A percentile compares a stretch with the other conserved stretches of the same genome.
phyloP scores from a whole-genome alignment of 2,888 invertebrate genomes.

The Drosophila formosana region DNA sequence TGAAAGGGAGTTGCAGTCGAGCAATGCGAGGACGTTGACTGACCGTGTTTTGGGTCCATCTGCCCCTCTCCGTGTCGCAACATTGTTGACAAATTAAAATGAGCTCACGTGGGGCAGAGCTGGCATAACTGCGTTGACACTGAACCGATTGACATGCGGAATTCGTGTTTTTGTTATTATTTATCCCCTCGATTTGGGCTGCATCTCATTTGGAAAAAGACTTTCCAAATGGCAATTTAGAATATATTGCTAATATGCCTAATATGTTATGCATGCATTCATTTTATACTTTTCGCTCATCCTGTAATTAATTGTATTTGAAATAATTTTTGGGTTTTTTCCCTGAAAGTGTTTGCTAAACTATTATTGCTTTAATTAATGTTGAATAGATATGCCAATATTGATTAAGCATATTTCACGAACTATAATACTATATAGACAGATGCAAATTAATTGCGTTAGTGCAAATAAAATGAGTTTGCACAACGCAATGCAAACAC shows the following conservation, averaged over 20 bases:
- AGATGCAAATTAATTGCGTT: constrained; percentile 55
- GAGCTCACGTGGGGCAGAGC: constrained; percentile 36
- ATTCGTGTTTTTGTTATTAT: constrained; percentile 9
- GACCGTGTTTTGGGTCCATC: constrained; percentile 16
- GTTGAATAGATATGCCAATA: constrained; percentile 65
- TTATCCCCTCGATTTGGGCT: not conserved
- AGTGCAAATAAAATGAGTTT: constrained; percentile 49
- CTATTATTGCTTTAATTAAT: constrained; percentile 61
- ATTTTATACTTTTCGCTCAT: not conserved
- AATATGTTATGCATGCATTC: not conserved
- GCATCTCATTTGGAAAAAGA: not conserved
- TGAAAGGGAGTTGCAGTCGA: constrained; percentile 28
- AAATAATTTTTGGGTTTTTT: not conserved
- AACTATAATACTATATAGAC: constrained; percentile 27
- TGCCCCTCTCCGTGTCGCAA: constrained; percentile 12
- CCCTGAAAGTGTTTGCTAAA: constrained; percentile 11
- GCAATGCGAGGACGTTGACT: constrained; percentile 20
- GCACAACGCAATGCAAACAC: constrained; percentile 32
- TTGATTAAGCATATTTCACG: constrained; percentile 45
- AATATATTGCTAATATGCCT: too few species aligned
- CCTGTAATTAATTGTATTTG: not conserved
- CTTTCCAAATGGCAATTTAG: not conserved
- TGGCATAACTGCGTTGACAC: constrained; percentile 9
- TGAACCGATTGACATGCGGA: constrained; percentile 17
- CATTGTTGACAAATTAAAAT: constrained; percentile 62